These are phyloP conservation scores for Cantharis rufa DNA, from an alignment of 2,888 invertebrate genomes.

Conservation along the genomic window DNA sequence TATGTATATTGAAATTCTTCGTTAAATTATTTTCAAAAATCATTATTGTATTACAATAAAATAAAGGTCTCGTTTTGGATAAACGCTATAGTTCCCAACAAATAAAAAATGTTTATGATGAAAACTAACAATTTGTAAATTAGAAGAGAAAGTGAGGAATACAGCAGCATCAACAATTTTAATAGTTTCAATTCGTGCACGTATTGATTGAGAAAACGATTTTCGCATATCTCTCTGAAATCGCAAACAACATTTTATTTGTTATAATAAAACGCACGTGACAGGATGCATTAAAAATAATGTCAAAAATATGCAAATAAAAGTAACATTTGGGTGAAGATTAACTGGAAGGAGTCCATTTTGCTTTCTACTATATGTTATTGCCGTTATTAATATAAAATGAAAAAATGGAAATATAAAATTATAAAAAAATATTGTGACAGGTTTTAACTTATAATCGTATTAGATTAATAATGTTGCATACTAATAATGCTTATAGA, in stretches of 20 bases:
- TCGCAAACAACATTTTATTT: neutral
- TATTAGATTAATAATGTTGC: slow-evolving; percentile 35
- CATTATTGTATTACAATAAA: no score
- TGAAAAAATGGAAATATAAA: slow-evolving; percentile 31
- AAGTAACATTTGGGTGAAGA: neutral
- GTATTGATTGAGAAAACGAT: neutral
- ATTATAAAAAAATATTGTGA: slow-evolving; percentile 23
- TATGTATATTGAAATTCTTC: no score
- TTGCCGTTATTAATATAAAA: neutral
- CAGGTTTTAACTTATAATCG: slow-evolving; percentile 38
- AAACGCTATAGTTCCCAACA: no score
- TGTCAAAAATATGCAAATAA: neutral
- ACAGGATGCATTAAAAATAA: neutral
- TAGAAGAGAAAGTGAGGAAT: no score
- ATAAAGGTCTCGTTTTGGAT: no score
- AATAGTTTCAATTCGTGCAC: no score
- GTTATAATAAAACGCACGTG: neutral
- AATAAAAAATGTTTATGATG: no score
- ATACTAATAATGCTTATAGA: slow-evolving; percentile 35
- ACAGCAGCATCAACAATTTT: no score
- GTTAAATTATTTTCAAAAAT: no score
- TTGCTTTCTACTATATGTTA: neutral
- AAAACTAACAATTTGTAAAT: no score
- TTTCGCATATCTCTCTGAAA: neutral
- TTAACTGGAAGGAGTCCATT: neutral